Evolutionary conservation across 2,888 invertebrate species (phyloP).

Genomic region (Synergus japonicus): DNA sequence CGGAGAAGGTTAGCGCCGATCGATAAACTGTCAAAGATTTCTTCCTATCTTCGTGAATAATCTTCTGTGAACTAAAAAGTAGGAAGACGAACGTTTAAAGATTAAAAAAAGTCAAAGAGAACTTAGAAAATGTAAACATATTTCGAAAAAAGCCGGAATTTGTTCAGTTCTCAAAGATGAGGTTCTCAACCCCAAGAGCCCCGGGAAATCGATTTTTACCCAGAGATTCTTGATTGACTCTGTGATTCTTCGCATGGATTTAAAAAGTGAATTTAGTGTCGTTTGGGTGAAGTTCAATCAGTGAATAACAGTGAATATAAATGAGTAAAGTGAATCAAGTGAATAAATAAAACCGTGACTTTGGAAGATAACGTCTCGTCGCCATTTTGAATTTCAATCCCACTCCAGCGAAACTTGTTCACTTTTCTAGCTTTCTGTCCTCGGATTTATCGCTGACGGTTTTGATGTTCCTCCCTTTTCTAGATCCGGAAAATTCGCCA

Average conservation of each 20-base stretch:
- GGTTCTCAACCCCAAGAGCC: background rate
- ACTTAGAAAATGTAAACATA: background rate
- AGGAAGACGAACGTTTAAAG: background rate
- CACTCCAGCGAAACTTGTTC: slow-evolving; percentile 34
- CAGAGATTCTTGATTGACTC: background rate
- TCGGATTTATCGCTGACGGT: slow-evolving; percentile 16
- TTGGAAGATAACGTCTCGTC: slow-evolving; percentile 17
- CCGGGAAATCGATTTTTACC: slow-evolving; percentile 22
- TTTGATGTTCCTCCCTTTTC: slow-evolving; percentile 15
- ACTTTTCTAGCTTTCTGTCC: slow-evolving; percentile 16
- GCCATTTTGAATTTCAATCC: slow-evolving; percentile 38
- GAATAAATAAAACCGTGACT: slow-evolving; percentile 16
- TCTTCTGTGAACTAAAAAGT: background rate
- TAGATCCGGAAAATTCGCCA: background rate
- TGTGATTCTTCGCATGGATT: background rate
- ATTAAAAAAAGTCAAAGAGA: background rate
- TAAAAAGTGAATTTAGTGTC: background rate
- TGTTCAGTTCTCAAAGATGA: background rate
- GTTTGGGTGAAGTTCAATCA: background rate
- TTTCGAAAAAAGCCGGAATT: background rate
- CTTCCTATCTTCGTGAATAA: background rate
- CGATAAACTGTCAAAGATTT: slow-evolving; percentile 40
- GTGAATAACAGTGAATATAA: background rate
- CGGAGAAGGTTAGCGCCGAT: slow-evolving; percentile 30
- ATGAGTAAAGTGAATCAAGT: background rate